Conservation (phyloP, 92 coral and sea anemone species). For the Porites divaricata region DNA sequence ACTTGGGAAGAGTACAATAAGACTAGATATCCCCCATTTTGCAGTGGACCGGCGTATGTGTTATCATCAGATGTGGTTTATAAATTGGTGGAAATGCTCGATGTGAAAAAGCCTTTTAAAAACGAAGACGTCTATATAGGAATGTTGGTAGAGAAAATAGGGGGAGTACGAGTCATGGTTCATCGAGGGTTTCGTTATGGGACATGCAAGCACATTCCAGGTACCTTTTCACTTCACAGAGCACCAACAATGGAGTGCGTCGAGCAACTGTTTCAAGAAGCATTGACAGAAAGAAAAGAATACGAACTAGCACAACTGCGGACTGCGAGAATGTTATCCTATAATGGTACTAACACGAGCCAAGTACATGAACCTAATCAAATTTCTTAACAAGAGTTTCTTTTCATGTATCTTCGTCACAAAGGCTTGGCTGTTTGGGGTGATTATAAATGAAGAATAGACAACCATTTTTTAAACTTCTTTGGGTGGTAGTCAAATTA, state of each 20-base stretch:
- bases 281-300: neutral
- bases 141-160: neutral
- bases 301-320: neutral
- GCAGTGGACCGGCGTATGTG: constrained; percentile 59
- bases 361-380: too few relatives aligned
- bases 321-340: neutral
- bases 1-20: constrained; percentile 22
- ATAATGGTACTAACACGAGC: too few relatives aligned
- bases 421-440: too few relatives aligned
- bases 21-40: constrained; percentile 43
- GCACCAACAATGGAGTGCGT: neutral
- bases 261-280: neutral
- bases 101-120: constrained; percentile 36
- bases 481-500: too few relatives aligned
- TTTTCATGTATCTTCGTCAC: too few relatives aligned
- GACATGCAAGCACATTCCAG: neutral
- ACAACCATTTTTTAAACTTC: too few relatives aligned
- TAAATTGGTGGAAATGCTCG: constrained; percentile 10
- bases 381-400: too few relatives aligned
- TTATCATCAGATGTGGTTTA: constrained; percentile 52
- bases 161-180: neutral
- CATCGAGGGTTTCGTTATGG: neutral
- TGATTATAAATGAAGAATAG: too few relatives aligned
- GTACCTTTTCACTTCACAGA: too few relatives aligned
- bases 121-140: constrained; percentile 62